phyloP scores from a whole-genome alignment of 2,888 invertebrate genomes.

The Myathropa florea region DNA sequence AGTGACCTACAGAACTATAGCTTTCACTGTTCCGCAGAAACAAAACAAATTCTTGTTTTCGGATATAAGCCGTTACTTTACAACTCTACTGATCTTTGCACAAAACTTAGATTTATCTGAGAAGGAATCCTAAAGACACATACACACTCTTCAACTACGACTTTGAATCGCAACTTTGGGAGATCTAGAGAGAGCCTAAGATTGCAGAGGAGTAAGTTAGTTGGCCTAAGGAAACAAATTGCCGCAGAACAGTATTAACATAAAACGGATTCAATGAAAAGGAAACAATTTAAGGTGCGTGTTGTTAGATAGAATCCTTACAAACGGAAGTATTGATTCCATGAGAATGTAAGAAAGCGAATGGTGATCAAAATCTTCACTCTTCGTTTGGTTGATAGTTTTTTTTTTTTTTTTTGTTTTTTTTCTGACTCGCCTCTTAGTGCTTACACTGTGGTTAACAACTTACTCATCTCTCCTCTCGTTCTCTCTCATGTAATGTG shows the following conservation, averaged over 20 bases:
- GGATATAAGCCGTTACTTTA: neutral
- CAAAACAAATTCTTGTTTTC: neutral
- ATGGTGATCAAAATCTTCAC: neutral
- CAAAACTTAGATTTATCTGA: neutral
- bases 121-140: neutral
- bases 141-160: neutral
- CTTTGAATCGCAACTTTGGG: neutral
- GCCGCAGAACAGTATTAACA: conserved; percentile 1
- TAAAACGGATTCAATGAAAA: neutral
- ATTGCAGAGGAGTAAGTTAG: conserved; percentile 32
- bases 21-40: neutral
- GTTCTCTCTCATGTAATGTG: conserved; percentile 67
- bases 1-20: neutral
- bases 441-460: conserved; percentile 34
- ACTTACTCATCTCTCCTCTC: conserved; percentile 67
- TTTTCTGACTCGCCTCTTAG: neutral
- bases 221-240: neutral
- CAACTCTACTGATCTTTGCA: neutral
- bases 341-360: conserved; percentile 2
- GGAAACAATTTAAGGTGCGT: neutral
- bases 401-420: neutral
- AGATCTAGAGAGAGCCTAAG: conserved; percentile 20
- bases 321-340: no score
- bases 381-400: no score
- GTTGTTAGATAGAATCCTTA: neutral